A percentile compares a stretch with the other conserved stretches of the same genome.
Conservation (phyloP, 2,113 vertebrate genomes). For the Oryctolagus cuniculus region DNA sequence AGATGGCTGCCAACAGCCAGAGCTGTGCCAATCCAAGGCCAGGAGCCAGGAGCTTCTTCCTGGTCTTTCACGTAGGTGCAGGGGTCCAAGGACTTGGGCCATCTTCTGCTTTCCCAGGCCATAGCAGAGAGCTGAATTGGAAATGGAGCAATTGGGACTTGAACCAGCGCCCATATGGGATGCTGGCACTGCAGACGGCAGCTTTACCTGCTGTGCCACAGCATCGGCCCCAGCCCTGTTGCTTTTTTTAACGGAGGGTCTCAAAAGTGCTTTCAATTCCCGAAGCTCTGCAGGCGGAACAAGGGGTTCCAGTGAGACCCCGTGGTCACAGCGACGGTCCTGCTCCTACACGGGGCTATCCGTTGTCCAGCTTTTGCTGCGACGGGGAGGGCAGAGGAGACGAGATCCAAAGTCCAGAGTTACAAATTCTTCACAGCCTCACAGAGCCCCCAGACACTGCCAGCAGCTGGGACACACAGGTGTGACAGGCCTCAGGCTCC, state of each 20-base stretch:
- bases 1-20: too few species aligned
- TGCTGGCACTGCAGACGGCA: background rate
- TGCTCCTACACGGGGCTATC: background rate
- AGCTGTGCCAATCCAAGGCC: too few species aligned
- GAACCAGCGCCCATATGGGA: too few species aligned
- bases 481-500: background rate
- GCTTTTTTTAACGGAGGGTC: background rate
- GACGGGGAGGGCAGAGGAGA: background rate
- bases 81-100: too few species aligned
- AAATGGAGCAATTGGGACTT: too few species aligned
- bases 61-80: too few species aligned
- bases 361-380: background rate
- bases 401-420: background rate
- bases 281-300: background rate
- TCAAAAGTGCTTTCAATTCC: slow-evolving; percentile 44
- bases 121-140: too few species aligned
- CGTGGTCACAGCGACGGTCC: background rate
- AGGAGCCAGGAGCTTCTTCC: too few species aligned
- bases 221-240: too few species aligned
- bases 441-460: background rate
- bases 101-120: too few species aligned
- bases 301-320: background rate
- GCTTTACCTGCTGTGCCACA: too few species aligned
- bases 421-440: background rate
- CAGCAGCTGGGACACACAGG: background rate